These are phyloP conservation scores for Uria aalge DNA, from an alignment of 2,113 vertebrate genomes.

Conservation along the genomic window DNA sequence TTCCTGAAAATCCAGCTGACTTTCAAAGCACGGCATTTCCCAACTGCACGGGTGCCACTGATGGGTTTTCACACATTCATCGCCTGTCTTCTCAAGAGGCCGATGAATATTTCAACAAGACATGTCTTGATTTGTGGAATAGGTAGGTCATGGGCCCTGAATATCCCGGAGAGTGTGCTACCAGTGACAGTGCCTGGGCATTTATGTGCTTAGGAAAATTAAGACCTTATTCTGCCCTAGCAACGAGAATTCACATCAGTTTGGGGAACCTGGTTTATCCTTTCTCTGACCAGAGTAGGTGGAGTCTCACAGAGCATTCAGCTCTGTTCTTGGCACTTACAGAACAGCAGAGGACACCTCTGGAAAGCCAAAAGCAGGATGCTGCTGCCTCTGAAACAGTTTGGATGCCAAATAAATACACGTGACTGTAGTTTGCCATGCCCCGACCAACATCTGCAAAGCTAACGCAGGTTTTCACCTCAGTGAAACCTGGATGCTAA, in stretches of 20 bases:
- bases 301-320: not conserved
- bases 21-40: not conserved
- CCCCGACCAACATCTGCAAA: not conserved
- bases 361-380: not conserved
- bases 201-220: not conserved
- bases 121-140: not conserved
- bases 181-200: not conserved
- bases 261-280: not conserved
- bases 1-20: not conserved
- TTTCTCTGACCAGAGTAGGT: not conserved
- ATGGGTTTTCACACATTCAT: not conserved
- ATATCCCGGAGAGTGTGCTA: not conserved
- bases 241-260: not conserved
- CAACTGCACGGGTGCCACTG: rapidly evolving
- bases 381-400: not conserved
- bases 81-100: not conserved
- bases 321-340: not conserved
- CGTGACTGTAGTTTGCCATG: not conserved
- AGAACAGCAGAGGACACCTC: not conserved
- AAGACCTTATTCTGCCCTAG: not conserved
- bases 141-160: not conserved
- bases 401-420: not conserved
- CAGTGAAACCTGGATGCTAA: not conserved
- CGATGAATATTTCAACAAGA: not conserved
- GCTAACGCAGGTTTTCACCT: not conserved